Percentiles rank a stretch among this genome's conserved stretches.
These are phyloP conservation scores for Pangasius krempfi DNA, from an alignment of 2,797 vertebrate genomes.

Conservation along the genomic window DNA sequence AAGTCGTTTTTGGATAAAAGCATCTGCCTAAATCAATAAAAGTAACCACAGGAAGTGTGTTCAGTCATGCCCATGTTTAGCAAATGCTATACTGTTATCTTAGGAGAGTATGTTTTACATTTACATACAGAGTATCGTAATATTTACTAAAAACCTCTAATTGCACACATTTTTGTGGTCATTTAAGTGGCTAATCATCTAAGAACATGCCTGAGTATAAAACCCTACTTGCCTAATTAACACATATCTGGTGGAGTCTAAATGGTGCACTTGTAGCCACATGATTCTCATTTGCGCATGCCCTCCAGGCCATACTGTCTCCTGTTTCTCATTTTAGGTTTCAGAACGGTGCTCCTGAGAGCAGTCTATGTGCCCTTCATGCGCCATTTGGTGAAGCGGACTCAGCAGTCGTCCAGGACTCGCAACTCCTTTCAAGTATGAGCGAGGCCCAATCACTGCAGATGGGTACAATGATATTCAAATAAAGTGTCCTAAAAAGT, in stretches of 20 bases:
- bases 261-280: neutral
- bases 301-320: neutral
- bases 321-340: slow-evolving; percentile 8
- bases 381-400: neutral
- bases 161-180: neutral
- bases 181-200: neutral
- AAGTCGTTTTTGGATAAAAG: neutral
- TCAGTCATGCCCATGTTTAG: neutral
- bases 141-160: neutral
- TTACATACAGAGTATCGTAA: neutral
- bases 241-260: neutral
- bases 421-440: neutral
- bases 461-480: neutral
- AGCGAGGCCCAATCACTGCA: neutral
- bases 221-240: slow-evolving; percentile 6
- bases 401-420: neutral
- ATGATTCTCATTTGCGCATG: slow-evolving; percentile 5
- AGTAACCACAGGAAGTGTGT: neutral
- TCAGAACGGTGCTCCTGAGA: neutral
- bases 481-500: neutral
- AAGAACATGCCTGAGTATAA: neutral
- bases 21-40: neutral
- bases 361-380: slow-evolving; percentile 1
- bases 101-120: neutral
- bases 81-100: neutral